Percentiles rank a stretch among this genome's conserved stretches.
Evolutionary conservation across 2,113 vertebrate species (phyloP).

Genomic region (Casuarius casuarius): DNA sequence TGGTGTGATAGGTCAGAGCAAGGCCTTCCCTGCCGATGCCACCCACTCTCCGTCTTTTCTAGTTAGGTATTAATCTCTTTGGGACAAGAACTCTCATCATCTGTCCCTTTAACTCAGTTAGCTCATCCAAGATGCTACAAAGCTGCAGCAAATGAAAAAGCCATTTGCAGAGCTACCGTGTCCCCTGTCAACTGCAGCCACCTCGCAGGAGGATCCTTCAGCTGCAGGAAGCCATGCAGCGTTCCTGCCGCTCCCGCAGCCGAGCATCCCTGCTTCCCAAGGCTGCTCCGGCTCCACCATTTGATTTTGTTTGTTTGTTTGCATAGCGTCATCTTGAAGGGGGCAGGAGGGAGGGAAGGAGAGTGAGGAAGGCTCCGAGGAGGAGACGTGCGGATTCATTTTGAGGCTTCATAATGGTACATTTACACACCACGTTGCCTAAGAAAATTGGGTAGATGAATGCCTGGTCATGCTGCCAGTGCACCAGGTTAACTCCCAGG

Average conservation of each 20-base stretch:
- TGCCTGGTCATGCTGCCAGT: slow-evolving; percentile 82
- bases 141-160: neutral
- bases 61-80: neutral
- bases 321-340: neutral
- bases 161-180: neutral
- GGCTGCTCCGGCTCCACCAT: neutral
- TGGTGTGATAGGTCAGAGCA: fast-evolving
- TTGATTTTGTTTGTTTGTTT: slow-evolving; percentile 59
- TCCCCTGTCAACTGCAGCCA: fast-evolving
- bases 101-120: neutral
- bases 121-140: fast-evolving
- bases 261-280: neutral
- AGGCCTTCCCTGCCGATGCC: neutral
- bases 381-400: slow-evolving; percentile 80
- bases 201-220: neutral
- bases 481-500: slow-evolving; percentile 76
- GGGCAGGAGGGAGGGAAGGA: neutral
- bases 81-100: neutral
- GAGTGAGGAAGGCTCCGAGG: neutral
- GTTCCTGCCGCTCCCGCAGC: neutral
- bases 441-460: slow-evolving; percentile 80
- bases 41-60: neutral
- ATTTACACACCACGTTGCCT: slow-evolving; percentile 73
- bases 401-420: slow-evolving; percentile 78
- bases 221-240: fast-evolving